Conservation (phyloP, 1,140 invertebrate species). For the Leucophenga varia region DNA sequence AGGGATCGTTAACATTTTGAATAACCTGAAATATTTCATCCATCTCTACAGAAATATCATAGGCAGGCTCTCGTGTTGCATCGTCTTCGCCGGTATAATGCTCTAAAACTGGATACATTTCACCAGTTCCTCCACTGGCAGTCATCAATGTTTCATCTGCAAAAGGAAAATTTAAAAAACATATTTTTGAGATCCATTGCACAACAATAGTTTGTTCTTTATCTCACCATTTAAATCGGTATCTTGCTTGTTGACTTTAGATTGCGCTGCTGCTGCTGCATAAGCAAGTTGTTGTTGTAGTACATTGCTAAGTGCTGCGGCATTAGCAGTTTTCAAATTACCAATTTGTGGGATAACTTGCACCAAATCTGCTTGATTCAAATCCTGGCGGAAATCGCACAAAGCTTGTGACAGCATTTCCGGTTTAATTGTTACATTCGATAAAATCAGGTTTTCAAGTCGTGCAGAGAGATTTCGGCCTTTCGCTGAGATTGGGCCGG, state of each 20-base stretch:
- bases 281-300: slow-evolving; percentile 37
- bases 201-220: no score
- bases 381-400: slow-evolving; percentile 45
- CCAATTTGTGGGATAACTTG: slow-evolving; percentile 42
- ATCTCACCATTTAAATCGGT: background rate
- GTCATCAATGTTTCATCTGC: slow-evolving; percentile 19
- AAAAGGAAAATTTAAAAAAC: background rate
- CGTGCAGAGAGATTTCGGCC: slow-evolving; percentile 37
- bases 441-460: slow-evolving; percentile 44
- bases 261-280: slow-evolving; percentile 36
- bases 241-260: slow-evolving; percentile 23
- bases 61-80: slow-evolving; percentile 24
- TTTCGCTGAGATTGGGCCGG: slow-evolving; percentile 26
- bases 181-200: no score
- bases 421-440: slow-evolving; percentile 27
- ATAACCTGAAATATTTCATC: slow-evolving; percentile 52
- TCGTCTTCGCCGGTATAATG: slow-evolving; percentile 32
- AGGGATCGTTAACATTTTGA: slow-evolving; percentile 26
- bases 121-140: slow-evolving; percentile 16
- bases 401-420: slow-evolving; percentile 34
- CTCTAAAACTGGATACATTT: slow-evolving; percentile 35
- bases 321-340: slow-evolving; percentile 38
- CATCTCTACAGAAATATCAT: slow-evolving; percentile 47
- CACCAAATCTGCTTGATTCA: slow-evolving; percentile 37
- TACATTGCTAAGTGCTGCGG: slow-evolving; percentile 30